A percentile compares a stretch with the other conserved stretches of the same genome.
Evolutionary conservation across 2,888 invertebrate genomes (phyloP).

Genomic region (Silvanus unidentatus): DNA sequence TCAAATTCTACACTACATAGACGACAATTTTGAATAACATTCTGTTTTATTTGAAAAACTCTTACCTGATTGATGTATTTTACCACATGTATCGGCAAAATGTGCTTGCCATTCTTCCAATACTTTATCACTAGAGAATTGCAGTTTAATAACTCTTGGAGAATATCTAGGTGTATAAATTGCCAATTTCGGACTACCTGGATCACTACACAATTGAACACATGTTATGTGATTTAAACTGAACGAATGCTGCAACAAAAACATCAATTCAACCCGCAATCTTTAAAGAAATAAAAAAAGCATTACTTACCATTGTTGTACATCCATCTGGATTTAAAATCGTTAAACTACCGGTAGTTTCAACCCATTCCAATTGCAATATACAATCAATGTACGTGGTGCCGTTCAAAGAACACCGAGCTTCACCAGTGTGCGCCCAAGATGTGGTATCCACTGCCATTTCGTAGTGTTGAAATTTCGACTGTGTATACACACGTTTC

Average conservation of each 20-base stretch:
- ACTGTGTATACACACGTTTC: conserved; percentile 43
- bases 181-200: conserved; percentile 69
- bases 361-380: conserved; percentile 78
- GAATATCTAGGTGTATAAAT: conserved; percentile 65
- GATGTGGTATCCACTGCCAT: conserved; percentile 78
- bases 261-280: conserved; percentile 10
- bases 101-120: conserved; percentile 86
- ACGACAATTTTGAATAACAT: no score
- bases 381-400: conserved; percentile 67
- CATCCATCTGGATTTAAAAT: conserved; percentile 74
- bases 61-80: conserved; percentile 35
- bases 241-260: conserved; percentile 54
- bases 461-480: conserved; percentile 51
- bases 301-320: conserved; percentile 59
- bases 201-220: conserved; percentile 73
- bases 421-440: conserved; percentile 80
- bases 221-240: conserved; percentile 72
- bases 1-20: no score
- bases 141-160: conserved; percentile 60
- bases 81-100: conserved; percentile 56
- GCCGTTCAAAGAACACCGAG: conserved; percentile 49
- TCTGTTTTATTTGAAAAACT: neutral
- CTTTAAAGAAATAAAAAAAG: conserved; percentile 1
- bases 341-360: conserved; percentile 57
- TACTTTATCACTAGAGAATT: conserved; percentile 76